Conservation (phyloP, 2,113 vertebrate genomes). For the Phalacrocorax aristotelis region DNA sequence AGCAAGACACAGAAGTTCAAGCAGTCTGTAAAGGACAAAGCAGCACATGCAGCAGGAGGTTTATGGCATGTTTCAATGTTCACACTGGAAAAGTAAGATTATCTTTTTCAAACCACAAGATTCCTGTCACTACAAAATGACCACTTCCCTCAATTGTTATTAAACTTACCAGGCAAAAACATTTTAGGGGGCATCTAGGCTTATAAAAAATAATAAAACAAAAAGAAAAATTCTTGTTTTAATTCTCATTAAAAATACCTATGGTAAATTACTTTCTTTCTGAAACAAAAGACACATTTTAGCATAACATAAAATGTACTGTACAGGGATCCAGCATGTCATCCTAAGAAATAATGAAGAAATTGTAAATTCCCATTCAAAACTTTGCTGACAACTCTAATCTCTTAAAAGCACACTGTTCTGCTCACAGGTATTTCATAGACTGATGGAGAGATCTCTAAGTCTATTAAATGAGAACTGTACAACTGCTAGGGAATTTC, state of each 20-base stretch:
- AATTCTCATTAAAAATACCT: not conserved
- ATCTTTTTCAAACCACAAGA: not conserved
- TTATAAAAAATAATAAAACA: not conserved
- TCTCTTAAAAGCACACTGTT: not conserved
- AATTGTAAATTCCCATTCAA: not conserved
- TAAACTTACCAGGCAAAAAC: not conserved
- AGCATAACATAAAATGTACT: not conserved
- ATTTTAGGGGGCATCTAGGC: not conserved
- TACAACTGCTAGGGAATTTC: not conserved
- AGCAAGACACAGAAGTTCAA: not conserved
- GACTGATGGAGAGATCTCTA: not conserved
- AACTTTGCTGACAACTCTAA: not conserved
- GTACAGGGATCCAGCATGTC: not conserved
- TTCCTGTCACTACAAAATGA: not conserved
- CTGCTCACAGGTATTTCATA: not conserved
- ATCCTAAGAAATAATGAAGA: not conserved
- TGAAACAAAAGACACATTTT: not conserved
- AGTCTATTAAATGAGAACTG: not conserved
- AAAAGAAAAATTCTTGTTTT: fast-evolving
- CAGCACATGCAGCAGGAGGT: not conserved
- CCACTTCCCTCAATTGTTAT: not conserved
- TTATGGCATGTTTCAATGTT: not conserved
- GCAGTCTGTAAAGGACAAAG: not conserved
- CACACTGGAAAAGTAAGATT: not conserved
- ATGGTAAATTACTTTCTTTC: not conserved